phyloP scores from a whole-genome alignment of 2,888 invertebrate genomes.

The Halictus quadricinctus region DNA sequence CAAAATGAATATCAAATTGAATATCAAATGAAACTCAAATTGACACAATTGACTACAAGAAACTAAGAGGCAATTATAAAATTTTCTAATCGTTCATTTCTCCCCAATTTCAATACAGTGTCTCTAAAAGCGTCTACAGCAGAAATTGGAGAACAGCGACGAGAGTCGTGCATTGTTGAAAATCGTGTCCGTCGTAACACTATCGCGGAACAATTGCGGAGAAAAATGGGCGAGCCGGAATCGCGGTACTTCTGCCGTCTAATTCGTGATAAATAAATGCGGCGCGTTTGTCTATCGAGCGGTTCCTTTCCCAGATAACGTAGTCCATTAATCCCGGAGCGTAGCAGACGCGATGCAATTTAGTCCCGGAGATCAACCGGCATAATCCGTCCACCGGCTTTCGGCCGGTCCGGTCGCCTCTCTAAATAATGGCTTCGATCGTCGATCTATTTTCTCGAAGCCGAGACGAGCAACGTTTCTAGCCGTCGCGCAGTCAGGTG shows the following conservation, averaged over 20 bases:
- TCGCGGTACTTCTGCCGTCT: background rate
- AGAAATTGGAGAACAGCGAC: no score
- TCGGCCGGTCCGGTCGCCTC: constrained; percentile 23
- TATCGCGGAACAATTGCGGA: background rate
- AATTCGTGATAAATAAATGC: constrained; percentile 21
- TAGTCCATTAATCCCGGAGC: constrained; percentile 41
- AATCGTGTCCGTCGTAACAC: background rate
- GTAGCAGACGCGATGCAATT: constrained; percentile 53
- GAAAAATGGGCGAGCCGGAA: background rate
- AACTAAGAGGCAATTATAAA: no score
- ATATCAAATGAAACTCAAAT: no score
- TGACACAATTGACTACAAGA: no score
- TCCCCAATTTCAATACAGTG: background rate
- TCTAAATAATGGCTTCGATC: constrained; percentile 62
- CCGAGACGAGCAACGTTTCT: constrained; percentile 59
- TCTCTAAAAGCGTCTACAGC: background rate
- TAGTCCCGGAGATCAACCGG: constrained; percentile 38
- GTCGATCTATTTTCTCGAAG: constrained; percentile 59
- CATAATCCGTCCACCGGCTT: constrained; percentile 46
- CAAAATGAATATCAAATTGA: no score
- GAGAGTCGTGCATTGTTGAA: background rate
- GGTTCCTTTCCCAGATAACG: constrained; percentile 34
- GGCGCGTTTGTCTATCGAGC: constrained; percentile 6
- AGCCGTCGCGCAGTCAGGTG: constrained; percentile 40
- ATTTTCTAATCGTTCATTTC: no score